Evolutionary conservation across 2,888 invertebrate genomes (phyloP).

Genomic region (Synergus itoensis): DNA sequence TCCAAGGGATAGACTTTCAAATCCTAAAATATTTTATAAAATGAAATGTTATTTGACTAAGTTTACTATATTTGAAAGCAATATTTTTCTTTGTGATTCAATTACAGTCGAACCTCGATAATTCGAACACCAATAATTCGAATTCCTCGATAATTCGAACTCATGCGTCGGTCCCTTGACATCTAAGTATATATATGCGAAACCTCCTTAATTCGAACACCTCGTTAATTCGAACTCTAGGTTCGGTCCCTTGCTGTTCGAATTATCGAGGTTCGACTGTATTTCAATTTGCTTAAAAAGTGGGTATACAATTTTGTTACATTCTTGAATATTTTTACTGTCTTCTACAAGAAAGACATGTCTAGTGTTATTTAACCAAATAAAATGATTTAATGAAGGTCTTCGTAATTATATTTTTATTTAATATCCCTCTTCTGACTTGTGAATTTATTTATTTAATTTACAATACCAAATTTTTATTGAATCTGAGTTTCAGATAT

Average conservation of each 20-base stretch:
- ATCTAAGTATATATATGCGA: too few relatives aligned
- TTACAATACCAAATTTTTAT: not conserved
- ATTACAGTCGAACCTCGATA: too few relatives aligned
- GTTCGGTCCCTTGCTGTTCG: too few relatives aligned
- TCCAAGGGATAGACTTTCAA: not conserved
- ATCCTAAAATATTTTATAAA: too few relatives aligned
- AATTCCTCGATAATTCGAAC: too few relatives aligned
- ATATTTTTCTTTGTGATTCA: not conserved
- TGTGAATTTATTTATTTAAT: too few relatives aligned
- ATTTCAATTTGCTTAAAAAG: not conserved
- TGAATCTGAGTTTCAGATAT: not conserved
- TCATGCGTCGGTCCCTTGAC: too few relatives aligned
- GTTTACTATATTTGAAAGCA: not conserved
- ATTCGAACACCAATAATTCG: too few relatives aligned
- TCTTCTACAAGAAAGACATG: not conserved
- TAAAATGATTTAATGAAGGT: not conserved
- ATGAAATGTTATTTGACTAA: not conserved
- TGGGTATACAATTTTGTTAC: not conserved
- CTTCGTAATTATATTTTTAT: not conserved
- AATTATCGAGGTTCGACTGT: too few relatives aligned
- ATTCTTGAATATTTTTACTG: not conserved
- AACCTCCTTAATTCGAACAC: too few relatives aligned
- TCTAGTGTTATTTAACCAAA: not conserved
- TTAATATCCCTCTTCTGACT: not conserved
- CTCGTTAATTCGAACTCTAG: too few relatives aligned